A percentile compares a stretch with the other conserved stretches of the same genome.
phyloP scores from a whole-genome alignment of 2,797 vertebrate genomes.

The Spinibarbus caldwelli region DNA sequence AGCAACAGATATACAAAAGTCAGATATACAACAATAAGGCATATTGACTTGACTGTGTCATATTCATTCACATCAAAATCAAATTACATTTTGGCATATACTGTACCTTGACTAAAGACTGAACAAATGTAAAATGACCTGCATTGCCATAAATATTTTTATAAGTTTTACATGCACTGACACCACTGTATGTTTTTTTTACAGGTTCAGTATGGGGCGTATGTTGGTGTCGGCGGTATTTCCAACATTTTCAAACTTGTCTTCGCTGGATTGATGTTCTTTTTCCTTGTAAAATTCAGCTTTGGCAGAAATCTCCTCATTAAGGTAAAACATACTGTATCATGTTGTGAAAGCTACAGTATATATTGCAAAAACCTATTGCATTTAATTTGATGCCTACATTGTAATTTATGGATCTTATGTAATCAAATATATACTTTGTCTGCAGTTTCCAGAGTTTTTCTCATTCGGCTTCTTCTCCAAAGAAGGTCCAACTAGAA shows the following conservation, averaged over 20 bases:
- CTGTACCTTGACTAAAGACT: background rate
- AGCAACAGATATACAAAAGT: too few species aligned
- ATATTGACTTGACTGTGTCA: too few species aligned
- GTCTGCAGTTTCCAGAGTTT: constrained; percentile 86
- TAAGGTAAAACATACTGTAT: constrained; percentile 80
- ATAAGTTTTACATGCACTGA: background rate
- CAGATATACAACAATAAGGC: too few species aligned
- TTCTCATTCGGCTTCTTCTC: constrained; percentile 93
- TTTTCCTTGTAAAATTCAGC: constrained; percentile 87
- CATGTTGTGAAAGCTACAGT: background rate
- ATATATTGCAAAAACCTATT: background rate
- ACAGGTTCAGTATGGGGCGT: constrained; percentile 92
- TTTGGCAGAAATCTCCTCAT: constrained; percentile 90
- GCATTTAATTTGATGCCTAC: background rate
- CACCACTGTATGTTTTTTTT: background rate
- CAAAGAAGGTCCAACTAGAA: constrained; percentile 89
- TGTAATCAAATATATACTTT: background rate
- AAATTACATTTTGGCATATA: background rate
- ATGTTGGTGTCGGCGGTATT: constrained; percentile 84
- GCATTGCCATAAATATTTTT: background rate
- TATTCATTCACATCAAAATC: background rate
- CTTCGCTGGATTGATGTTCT: constrained; percentile 90
- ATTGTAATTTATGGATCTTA: background rate
- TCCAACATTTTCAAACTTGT: constrained; percentile 85
- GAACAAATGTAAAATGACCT: background rate